Percentiles rank a stretch among this genome's conserved stretches.
Conservation (phyloP, 2,113 vertebrate species). For the Archilochus colubris region DNA sequence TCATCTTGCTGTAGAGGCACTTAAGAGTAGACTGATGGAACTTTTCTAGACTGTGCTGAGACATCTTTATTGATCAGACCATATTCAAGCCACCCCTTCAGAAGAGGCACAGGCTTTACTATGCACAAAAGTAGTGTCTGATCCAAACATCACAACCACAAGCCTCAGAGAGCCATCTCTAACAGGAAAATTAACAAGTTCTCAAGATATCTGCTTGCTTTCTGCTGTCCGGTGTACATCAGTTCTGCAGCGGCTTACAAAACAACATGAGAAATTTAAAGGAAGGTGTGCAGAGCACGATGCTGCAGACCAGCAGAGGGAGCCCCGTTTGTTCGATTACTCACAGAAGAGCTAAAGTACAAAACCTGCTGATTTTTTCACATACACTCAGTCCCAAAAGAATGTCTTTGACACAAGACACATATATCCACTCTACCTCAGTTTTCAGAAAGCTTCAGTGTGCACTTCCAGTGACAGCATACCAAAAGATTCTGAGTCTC, state of each 20-base stretch:
- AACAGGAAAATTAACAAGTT: background rate
- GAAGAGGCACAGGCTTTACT: background rate
- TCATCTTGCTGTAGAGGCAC: background rate
- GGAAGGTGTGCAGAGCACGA: background rate
- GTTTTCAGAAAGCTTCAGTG: background rate
- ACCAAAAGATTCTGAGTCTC: rapidly evolving
- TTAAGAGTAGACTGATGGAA: background rate
- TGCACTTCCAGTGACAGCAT: background rate
- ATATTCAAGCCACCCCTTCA: background rate
- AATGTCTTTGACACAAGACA: background rate
- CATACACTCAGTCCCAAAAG: background rate
- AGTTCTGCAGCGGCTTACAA: background rate
- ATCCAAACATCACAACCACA: background rate
- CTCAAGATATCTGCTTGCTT: background rate
- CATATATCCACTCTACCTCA: background rate
- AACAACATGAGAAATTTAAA: background rate
- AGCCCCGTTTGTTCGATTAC: background rate
- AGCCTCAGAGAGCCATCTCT: background rate
- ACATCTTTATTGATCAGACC: background rate
- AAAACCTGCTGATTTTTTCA: background rate
- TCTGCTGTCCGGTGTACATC: background rate
- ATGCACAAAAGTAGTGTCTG: background rate
- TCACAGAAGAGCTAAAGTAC: background rate
- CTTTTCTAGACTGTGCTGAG: background rate
- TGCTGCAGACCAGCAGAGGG: background rate